Evolutionary conservation across 2,888 invertebrate genomes (phyloP).

Genomic region (Metallyticus violacea): DNA sequence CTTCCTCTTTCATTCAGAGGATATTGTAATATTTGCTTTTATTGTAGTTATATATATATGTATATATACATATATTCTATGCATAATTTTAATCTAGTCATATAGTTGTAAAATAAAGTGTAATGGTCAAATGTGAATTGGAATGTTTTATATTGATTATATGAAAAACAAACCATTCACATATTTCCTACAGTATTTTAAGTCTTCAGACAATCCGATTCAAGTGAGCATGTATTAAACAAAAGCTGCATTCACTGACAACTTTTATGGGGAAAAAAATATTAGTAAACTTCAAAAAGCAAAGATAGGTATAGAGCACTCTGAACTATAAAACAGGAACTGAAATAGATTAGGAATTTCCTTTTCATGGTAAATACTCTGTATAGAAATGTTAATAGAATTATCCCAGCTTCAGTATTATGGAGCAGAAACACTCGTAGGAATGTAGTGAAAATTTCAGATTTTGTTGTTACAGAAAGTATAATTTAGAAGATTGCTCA

Average conservation of each 20-base stretch:
- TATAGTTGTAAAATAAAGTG: not conserved
- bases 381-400: not conserved
- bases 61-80: not conserved
- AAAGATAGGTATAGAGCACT: not conserved
- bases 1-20: not conserved
- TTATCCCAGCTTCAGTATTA: not conserved
- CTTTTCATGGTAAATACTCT: not conserved
- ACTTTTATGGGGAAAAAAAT: not conserved
- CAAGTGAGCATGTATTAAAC: not conserved
- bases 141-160: not conserved
- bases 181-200: not conserved
- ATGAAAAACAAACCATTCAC: not conserved
- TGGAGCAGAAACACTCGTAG: not conserved
- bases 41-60: not conserved
- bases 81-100: not conserved
- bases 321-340: not conserved
- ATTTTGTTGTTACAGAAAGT: not conserved
- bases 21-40: not conserved
- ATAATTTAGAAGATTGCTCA: not conserved
- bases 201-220: not conserved
- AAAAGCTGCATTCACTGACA: not conserved
- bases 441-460: not conserved
- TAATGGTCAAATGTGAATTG: not conserved
- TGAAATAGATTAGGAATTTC: not conserved
- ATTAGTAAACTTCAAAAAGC: not conserved